Evolutionary conservation across 2,797 vertebrate species (phyloP).

Genomic region (Sebastes kiyomatsui): DNA sequence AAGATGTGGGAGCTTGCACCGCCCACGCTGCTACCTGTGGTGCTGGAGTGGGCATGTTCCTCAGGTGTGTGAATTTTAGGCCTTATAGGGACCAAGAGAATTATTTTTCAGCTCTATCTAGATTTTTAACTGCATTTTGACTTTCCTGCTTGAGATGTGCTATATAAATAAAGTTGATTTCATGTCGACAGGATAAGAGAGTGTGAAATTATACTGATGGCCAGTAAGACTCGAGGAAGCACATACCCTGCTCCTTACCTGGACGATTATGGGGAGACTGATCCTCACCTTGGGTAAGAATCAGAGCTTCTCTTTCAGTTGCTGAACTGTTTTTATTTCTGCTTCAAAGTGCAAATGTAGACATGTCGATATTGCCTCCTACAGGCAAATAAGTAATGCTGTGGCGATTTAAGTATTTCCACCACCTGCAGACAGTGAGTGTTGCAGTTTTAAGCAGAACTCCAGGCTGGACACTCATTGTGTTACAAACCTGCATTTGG

Average conservation of each 20-base stretch:
- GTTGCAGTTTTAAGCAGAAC: neutral
- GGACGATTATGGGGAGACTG: slow-evolving; percentile 99
- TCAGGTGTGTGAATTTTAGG: slow-evolving; percentile 85
- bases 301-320: neutral
- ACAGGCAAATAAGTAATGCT: neutral
- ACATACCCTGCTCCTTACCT: slow-evolving; percentile 95
- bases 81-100: neutral
- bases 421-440: neutral
- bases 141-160: neutral
- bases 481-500: neutral
- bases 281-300: slow-evolving; percentile 92
- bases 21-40: slow-evolving; percentile 93
- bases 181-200: slow-evolving; percentile 88
- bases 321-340: neutral
- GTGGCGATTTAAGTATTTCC: neutral
- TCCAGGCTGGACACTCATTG: neutral
- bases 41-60: slow-evolving; percentile 96
- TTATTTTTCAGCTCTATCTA: neutral
- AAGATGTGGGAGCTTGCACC: slow-evolving; percentile 94
- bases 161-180: neutral
- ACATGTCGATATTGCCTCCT: neutral
- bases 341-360: neutral
- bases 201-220: slow-evolving; percentile 94
- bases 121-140: neutral
- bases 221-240: slow-evolving; percentile 94